phyloP scores from a whole-genome alignment of 2,113 vertebrate genomes.

The Aythya baeri region DNA sequence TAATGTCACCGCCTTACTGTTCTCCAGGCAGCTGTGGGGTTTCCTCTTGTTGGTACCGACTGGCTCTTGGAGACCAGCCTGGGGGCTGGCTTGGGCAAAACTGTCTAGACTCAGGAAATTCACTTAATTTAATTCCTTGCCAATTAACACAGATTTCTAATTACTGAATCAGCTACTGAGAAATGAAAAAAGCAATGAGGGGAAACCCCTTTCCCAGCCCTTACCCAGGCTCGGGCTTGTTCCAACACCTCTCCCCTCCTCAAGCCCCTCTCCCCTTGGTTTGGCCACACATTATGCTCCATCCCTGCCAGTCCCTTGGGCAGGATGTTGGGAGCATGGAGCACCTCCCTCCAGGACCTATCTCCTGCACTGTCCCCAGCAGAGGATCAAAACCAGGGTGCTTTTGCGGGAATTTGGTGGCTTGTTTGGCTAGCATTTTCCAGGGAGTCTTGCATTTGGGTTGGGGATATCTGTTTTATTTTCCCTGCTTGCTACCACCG shows the following conservation, averaged over 20 bases:
- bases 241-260: not conserved
- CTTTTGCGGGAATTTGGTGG: not conserved
- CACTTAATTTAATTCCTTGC: not conserved
- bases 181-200: not conserved
- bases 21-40: not conserved
- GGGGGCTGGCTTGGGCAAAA: not conserved
- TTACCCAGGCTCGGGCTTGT: not conserved
- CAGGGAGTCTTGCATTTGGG: not conserved
- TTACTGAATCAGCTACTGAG: not conserved
- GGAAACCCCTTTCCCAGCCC: not conserved
- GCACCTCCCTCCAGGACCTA: not conserved
- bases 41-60: accelerated
- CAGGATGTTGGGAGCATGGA: not conserved
- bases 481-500: not conserved
- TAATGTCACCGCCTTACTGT: not conserved
- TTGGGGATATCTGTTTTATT: not conserved
- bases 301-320: not conserved
- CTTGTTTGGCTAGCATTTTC: not conserved
- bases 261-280: not conserved
- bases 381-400: not conserved
- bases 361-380: not conserved
- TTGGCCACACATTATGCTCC: accelerated
- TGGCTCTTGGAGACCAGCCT: not conserved
- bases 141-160: not conserved
- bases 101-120: not conserved